Conservation (phyloP, 2,113 vertebrate genomes). For the Semicossyphus pulcher region DNA sequence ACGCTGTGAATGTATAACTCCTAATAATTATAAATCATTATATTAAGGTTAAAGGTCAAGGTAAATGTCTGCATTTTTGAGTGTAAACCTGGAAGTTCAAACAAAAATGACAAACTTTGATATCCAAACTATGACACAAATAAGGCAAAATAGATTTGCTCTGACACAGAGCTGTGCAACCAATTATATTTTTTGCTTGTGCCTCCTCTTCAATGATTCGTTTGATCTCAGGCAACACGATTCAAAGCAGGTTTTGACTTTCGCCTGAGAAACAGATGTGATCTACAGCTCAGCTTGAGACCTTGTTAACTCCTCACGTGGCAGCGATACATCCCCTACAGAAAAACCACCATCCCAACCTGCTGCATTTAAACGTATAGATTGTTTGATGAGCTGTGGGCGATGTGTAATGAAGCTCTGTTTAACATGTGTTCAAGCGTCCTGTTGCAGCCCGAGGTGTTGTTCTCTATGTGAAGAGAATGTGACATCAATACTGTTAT, state of each 20-base stretch:
- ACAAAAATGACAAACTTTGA: too few species aligned
- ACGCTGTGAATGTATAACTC: too few species aligned
- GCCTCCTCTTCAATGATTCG: background rate
- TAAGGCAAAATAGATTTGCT: too few species aligned
- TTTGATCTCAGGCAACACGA: background rate
- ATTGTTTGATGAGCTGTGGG: conserved; percentile 25
- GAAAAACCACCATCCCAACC: background rate
- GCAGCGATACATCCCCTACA: background rate
- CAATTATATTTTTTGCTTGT: background rate
- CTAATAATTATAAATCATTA: too few species aligned
- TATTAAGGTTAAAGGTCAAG: too few species aligned
- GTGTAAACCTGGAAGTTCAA: too few species aligned
- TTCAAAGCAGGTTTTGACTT: conserved; percentile 1
- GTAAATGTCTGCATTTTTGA: too few species aligned
- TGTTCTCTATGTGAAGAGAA: conserved; percentile 26
- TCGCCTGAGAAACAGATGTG: conserved; percentile 9
- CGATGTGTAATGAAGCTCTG: conserved; percentile 3
- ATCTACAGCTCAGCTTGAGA: conserved; percentile 7
- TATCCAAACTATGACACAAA: too few species aligned
- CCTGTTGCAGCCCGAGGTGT: conserved; percentile 1
- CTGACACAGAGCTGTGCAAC: background rate
- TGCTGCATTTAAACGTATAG: conserved; percentile 14
- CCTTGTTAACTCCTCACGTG: background rate
- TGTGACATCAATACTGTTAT: conserved; percentile 29
- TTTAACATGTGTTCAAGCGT: background rate